These are phyloP conservation scores for Abscondita cerata DNA, from an alignment of 2,888 invertebrate species.

Conservation along the genomic window DNA sequence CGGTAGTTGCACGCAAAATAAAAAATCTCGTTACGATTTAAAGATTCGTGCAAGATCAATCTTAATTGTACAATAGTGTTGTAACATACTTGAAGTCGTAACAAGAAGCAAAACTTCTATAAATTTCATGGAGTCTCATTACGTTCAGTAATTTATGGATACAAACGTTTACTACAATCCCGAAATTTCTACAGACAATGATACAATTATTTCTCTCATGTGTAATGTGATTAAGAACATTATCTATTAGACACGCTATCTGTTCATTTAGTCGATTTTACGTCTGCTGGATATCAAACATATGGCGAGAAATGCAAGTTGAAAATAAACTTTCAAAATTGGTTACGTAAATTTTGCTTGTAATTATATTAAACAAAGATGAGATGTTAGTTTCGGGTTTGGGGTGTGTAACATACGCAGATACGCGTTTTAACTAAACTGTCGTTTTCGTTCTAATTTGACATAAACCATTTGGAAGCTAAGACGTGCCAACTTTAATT, in stretches of 20 bases:
- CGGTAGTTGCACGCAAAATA: too few relatives aligned
- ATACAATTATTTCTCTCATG: constrained; percentile 28
- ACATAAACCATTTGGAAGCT: neutral
- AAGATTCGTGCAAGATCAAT: too few relatives aligned
- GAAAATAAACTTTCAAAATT: constrained; percentile 1
- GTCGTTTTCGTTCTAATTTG: neutral
- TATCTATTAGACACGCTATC: constrained; percentile 34
- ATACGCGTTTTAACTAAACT: constrained; percentile 1
- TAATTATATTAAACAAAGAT: constrained; percentile 9
- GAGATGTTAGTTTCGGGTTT: constrained; percentile 1
- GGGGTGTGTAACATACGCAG: neutral
- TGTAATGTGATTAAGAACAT: constrained; percentile 32
- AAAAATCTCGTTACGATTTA: too few relatives aligned
- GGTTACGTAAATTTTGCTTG: constrained; percentile 4
- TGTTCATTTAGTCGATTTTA: constrained; percentile 32
- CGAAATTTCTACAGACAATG: constrained; percentile 29
- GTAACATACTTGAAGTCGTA: neutral
- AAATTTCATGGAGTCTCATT: constrained; percentile 25
- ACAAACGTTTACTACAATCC: constrained; percentile 18
- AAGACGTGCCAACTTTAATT: neutral
- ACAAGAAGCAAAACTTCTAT: constrained; percentile 21
- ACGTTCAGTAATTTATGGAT: constrained; percentile 26
- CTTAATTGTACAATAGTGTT: neutral
- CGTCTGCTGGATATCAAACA: constrained; percentile 10
- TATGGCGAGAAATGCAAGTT: constrained; percentile 14